phyloP scores from a whole-genome alignment of 1,140 invertebrate genomes.

The Harpegnathos saltator region DNA sequence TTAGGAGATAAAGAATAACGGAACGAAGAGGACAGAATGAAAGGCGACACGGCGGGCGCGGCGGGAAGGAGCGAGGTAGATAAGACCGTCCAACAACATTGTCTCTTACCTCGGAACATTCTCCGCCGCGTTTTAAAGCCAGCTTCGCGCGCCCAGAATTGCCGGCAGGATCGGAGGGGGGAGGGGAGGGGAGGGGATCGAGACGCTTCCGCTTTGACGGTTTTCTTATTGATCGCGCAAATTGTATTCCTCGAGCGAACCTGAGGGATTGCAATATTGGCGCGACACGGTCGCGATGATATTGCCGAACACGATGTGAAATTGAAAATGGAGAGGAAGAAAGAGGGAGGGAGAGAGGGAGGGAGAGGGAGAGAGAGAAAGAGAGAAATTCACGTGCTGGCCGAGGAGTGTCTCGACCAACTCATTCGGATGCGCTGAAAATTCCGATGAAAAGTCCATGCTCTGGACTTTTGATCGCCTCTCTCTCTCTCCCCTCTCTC shows the following conservation, averaged over 20 bases:
- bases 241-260: slow-evolving; percentile 58
- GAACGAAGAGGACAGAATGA: slow-evolving; percentile 29
- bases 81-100: slow-evolving; percentile 60
- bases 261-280: slow-evolving; percentile 56
- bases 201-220: slow-evolving; percentile 56
- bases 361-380: not conserved
- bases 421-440: not conserved
- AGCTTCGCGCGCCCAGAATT: slow-evolving; percentile 41
- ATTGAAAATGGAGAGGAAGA: slow-evolving; percentile 40
- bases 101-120: slow-evolving; percentile 56
- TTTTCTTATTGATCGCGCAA: slow-evolving; percentile 59
- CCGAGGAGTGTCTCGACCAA: slow-evolving; percentile 25
- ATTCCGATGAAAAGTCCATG: slow-evolving; percentile 13
- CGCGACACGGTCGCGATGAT: slow-evolving; percentile 54
- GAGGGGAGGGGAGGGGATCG: not conserved
- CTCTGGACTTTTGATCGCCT: not conserved
- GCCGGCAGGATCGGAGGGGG: too few species aligned
- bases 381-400: slow-evolving; percentile 4
- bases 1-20: slow-evolving; percentile 61
- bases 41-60: slow-evolving; percentile 30
- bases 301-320: slow-evolving; percentile 48
- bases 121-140: slow-evolving; percentile 57
- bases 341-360: not conserved
- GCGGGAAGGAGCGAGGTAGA: slow-evolving; percentile 45
- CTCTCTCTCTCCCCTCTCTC: too few species aligned